Conservation (phyloP, 1,140 invertebrate genomes). For the Trachymyrmex cornetzi region DNA sequence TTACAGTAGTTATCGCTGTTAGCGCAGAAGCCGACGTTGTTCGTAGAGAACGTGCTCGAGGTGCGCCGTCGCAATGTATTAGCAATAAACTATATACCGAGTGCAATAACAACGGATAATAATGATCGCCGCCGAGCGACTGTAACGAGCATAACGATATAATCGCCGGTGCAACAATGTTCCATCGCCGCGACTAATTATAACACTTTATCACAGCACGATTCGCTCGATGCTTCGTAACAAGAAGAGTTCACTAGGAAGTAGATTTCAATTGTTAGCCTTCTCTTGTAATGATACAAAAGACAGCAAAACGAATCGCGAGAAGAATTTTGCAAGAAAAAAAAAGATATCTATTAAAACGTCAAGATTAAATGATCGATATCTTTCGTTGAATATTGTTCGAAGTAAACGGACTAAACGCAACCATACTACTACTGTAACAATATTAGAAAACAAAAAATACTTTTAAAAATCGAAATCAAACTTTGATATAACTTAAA, state of each 20-base stretch:
- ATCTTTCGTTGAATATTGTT: not conserved
- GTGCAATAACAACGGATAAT: slow-evolving; percentile 62
- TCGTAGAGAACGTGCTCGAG: slow-evolving; percentile 52
- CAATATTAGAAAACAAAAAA: not conserved
- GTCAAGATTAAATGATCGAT: slow-evolving; percentile 24
- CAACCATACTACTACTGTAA: not conserved
- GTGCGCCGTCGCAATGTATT: slow-evolving; percentile 39
- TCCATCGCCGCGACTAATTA: slow-evolving; percentile 54
- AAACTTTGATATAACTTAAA: not conserved
- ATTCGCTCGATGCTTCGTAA: slow-evolving; percentile 40
- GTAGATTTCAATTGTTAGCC: slow-evolving; percentile 32
- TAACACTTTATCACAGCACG: slow-evolving; percentile 46
- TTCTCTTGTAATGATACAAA: slow-evolving; percentile 41
- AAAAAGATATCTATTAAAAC: slow-evolving; percentile 18
- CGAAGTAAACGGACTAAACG: not conserved
- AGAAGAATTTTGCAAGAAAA: not conserved
- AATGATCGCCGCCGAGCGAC: slow-evolving; percentile 52
- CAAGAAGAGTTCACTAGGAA: slow-evolving; percentile 37
- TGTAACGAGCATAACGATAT: slow-evolving; percentile 60
- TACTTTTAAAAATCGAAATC: not conserved
- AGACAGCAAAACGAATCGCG: slow-evolving; percentile 13
- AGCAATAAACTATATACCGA: slow-evolving; percentile 61
- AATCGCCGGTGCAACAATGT: slow-evolving; percentile 58
- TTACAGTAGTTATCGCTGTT: slow-evolving; percentile 60
- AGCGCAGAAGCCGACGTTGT: slow-evolving; percentile 41